These are phyloP conservation scores for Melanchra persicariae DNA, from an alignment of 2,888 invertebrate species.

Conservation along the genomic window DNA sequence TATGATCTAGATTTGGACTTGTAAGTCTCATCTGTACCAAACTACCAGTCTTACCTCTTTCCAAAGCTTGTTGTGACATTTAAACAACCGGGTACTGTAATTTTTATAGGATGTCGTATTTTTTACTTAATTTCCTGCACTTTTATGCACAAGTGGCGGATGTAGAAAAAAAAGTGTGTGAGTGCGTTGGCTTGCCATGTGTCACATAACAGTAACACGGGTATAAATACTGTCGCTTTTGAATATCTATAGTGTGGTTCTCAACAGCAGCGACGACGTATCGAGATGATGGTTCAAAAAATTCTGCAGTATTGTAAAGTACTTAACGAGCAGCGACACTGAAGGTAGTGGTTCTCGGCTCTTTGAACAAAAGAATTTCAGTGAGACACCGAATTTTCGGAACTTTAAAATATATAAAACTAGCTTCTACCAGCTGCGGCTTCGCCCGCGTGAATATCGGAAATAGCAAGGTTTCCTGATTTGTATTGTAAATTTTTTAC, in stretches of 20 bases:
- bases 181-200: conserved; percentile 18
- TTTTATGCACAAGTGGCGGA: conserved; percentile 27
- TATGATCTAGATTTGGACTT: background rate
- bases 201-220: conserved; percentile 34
- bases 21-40: background rate
- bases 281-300: background rate
- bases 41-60: background rate
- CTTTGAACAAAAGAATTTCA: background rate
- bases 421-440: too few relatives aligned
- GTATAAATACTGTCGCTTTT: conserved; percentile 33
- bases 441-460: too few relatives aligned
- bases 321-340: background rate
- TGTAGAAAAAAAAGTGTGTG: conserved; percentile 31
- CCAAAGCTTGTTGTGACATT: background rate
- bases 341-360: background rate
- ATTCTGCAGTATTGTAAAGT: background rate
- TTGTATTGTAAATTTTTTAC: too few relatives aligned
- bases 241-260: background rate
- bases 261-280: background rate
- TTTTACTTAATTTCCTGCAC: conserved; percentile 37
- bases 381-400: too few relatives aligned
- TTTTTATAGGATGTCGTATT: conserved; percentile 42
- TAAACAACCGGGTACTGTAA: conserved; percentile 6
- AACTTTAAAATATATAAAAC: too few relatives aligned
- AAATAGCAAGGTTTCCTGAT: too few relatives aligned